Percentiles rank a stretch among this genome's conserved stretches.
Conservation (phyloP, 92 coral and sea anemone genomes). For the Pocillopora meandrina region DNA sequence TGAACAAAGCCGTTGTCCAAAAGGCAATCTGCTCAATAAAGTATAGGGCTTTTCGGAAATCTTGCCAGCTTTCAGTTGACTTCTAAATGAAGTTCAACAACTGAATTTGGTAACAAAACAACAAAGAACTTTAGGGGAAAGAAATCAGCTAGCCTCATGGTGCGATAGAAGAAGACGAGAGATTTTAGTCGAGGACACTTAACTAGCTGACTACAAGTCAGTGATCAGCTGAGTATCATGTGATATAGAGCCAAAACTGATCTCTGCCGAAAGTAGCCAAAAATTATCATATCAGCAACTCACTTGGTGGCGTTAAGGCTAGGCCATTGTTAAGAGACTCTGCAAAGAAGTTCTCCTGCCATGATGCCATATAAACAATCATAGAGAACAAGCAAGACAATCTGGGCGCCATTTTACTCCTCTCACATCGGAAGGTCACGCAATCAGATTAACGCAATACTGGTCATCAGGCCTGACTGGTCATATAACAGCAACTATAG, state of each 20-base stretch:
- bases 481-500: too few species aligned
- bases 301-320: conserved; percentile 88
- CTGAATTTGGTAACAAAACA: too few species aligned
- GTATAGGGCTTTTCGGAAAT: too few species aligned
- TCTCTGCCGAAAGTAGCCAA: neutral
- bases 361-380: neutral
- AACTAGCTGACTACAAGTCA: neutral
- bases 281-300: conserved; percentile 8
- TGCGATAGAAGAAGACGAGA: neutral
- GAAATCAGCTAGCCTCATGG: neutral
- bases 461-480: too few species aligned
- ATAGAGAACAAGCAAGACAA: neutral
- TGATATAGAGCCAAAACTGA: conserved; percentile 8
- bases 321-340: conserved; percentile 81
- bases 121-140: too few species aligned
- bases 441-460: too few species aligned
- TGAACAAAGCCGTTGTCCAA: too few species aligned
- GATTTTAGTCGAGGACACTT: neutral
- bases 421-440: too few species aligned
- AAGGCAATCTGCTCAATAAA: too few species aligned
- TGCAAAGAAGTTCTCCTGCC: conserved; percentile 14
- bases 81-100: too few species aligned
- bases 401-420: neutral
- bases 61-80: too few species aligned
- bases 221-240: conserved; percentile 12